phyloP scores from a whole-genome alignment of 2,888 invertebrate genomes.

The Aplocera efformata region DNA sequence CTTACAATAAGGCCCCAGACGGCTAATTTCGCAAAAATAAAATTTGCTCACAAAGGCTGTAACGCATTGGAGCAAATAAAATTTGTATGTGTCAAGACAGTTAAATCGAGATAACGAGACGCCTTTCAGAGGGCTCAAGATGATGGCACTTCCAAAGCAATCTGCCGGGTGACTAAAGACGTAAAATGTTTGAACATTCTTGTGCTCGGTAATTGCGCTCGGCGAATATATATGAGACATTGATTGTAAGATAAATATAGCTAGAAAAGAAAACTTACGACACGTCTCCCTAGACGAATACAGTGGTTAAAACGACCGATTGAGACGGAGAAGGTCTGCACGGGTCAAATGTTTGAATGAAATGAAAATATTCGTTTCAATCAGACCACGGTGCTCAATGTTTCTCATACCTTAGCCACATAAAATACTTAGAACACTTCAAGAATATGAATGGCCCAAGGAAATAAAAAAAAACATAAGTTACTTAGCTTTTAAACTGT shows the following conservation, averaged over 20 bases:
- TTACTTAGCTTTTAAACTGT: too few species aligned
- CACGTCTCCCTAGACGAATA: too few species aligned
- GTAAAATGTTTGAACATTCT: conserved; percentile 34
- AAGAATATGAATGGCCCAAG: too few species aligned
- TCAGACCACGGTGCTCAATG: too few species aligned
- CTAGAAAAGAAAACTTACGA: conserved; percentile 1
- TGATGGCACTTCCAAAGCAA: conserved; percentile 58
- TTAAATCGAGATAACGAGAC: conserved; percentile 71
- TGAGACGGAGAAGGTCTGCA: too few species aligned
- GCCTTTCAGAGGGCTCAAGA: conserved; percentile 53
- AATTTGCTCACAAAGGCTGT: conserved; percentile 65
- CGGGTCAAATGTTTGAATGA: too few species aligned
- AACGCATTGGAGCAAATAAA: conserved; percentile 62
- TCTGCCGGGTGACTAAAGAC: conserved; percentile 50
- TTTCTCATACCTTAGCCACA: too few species aligned
- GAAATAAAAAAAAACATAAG: too few species aligned
- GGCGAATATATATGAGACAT: conserved; percentile 7
- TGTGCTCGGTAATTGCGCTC: conserved; percentile 16
- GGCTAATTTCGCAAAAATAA: conserved; percentile 58
- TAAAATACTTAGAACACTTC: too few species aligned
- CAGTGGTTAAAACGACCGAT: background rate
- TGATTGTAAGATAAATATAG: conserved; percentile 1
- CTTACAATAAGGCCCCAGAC: conserved; percentile 50
- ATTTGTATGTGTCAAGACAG: conserved; percentile 72
- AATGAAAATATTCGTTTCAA: too few species aligned